These are phyloP conservation scores for Gerosis bhagava DNA, from an alignment of 2,888 invertebrate species.

Conservation along the genomic window DNA sequence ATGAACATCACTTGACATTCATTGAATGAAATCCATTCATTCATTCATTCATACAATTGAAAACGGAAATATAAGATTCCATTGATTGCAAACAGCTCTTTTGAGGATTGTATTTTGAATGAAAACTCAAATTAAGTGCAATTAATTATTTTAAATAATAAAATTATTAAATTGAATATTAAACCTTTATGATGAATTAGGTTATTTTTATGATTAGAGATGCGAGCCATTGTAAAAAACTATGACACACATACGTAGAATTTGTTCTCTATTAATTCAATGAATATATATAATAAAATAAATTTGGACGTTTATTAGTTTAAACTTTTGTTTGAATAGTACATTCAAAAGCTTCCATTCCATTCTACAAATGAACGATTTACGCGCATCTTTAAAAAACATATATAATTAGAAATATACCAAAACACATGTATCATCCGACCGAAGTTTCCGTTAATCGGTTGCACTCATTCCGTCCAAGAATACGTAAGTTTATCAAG, in stretches of 20 bases:
- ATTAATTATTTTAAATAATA: constrained; percentile 6
- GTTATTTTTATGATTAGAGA: too few species aligned
- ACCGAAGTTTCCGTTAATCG: constrained; percentile 23
- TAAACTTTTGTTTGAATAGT: too few species aligned
- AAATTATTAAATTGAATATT: constrained; percentile 1
- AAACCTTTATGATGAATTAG: too few species aligned
- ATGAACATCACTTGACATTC: constrained; percentile 37
- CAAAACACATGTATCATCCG: constrained; percentile 9
- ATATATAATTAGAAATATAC: not conserved
- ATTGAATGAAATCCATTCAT: constrained; percentile 33
- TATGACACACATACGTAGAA: too few species aligned
- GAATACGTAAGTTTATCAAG: constrained; percentile 31
- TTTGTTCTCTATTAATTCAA: too few species aligned
- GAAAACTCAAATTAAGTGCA: constrained; percentile 19
- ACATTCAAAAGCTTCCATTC: too few species aligned
- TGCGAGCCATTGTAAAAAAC: too few species aligned
- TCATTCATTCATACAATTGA: constrained; percentile 21
- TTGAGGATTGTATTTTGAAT: constrained; percentile 3
- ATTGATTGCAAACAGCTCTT: constrained; percentile 21
- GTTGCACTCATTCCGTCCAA: constrained; percentile 22
- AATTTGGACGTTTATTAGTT: too few species aligned
- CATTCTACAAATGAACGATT: constrained; percentile 5
- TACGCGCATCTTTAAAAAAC: constrained; percentile 4
- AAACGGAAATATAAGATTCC: constrained; percentile 25
- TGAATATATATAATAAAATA: too few species aligned